Base-by-base conservation (phyloP, 2,888 invertebrate species). In the Tanypteryx hageni region DNA sequence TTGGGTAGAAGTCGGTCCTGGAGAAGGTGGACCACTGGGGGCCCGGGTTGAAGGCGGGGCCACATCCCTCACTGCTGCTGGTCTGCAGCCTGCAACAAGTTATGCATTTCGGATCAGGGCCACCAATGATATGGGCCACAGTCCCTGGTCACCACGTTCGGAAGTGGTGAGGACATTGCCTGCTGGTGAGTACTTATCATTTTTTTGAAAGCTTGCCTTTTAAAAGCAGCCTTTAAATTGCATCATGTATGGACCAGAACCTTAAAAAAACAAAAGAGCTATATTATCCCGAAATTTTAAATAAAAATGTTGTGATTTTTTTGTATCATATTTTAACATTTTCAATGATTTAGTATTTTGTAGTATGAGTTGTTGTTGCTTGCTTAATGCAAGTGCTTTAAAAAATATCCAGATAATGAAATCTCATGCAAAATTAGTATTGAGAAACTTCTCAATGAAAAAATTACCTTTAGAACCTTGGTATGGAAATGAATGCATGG, bases 31-130 rank as follows among this genome's bases (percentile, higher is more conserved):
- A 1, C 83, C 83, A 11, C n/a, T 83, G 7, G 83, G 83, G 83
- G 89, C 68, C 64, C 61, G 89, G 16, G 98, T 99, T 0, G 98
- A 98, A 95, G 98, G 99, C 0, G 96, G 97, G 93, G 96, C 98
- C 13, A 98, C 98, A 0, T 98, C 98, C 0, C 99, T 98, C 94
- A 99, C 98, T 0, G 98, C 98, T 0, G 96, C 97, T 13, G 97
- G 97, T 89, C 95, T 99, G 84, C 97, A 97, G 94, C 99, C 99
- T 0, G 98, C 97, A 94, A 98, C 98, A 0, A 96, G 97, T 0
- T 99, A 99, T 95, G 97, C 97, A 94, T 99, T 99, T 95, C 96
- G 99, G 91, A 98, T 99, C 93, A 98, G 98, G 95, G 99, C 99
- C 0, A 98, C 98, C 16, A 99, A 99, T 94, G 99, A 99, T 94